Evolutionary conservation across 37 sponge, comb jelly and placozoan species (phyloP).

Genomic region (Hormiphora californensis): DNA sequence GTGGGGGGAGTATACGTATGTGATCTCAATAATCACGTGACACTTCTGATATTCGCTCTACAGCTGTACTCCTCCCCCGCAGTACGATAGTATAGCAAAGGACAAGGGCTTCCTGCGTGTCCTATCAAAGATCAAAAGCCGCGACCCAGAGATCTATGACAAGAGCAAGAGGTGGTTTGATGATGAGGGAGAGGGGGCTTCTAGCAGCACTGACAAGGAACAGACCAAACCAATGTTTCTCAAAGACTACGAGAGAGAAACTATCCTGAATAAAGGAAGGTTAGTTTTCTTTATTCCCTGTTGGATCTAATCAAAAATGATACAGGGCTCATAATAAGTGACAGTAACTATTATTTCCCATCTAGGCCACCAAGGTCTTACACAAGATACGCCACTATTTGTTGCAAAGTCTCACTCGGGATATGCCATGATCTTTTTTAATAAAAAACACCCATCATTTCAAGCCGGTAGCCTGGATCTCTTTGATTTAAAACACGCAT

Average conservation of each 20-base stretch:
- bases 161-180: constrained; percentile 11
- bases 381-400: too few species aligned
- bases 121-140: constrained; percentile 72
- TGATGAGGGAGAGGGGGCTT: background rate
- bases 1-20: too few species aligned
- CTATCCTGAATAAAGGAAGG: constrained; percentile 70
- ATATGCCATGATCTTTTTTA: background rate
- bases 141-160: constrained; percentile 68
- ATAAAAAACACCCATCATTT: background rate
- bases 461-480: background rate
- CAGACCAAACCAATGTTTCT: constrained; percentile 67
- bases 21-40: background rate
- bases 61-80: background rate
- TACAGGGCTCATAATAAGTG: too few species aligned
- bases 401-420: too few species aligned
- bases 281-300: too few species aligned
- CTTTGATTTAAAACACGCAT: background rate
- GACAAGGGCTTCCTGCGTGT: constrained; percentile 78
- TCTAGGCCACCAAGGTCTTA: too few species aligned
- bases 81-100: constrained; percentile 50
- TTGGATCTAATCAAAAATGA: too few species aligned
- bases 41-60: background rate
- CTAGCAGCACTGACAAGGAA: background rate
- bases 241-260: constrained; percentile 84
- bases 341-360: too few species aligned